Conservation (phyloP, 2,888 invertebrate genomes). For the Holacanthella duospinosa region DNA sequence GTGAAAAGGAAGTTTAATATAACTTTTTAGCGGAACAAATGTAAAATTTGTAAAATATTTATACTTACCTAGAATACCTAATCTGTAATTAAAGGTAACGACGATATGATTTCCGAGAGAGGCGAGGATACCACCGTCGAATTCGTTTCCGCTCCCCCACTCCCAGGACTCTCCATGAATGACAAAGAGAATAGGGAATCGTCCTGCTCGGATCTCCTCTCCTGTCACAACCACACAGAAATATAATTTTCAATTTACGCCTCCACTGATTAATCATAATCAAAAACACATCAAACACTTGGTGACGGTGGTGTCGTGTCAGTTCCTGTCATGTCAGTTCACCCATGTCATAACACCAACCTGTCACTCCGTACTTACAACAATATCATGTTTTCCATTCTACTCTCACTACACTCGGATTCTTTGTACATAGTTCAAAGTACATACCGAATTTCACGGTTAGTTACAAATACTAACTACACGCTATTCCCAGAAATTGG, state of each 20-base stretch:
- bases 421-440: too few species aligned
- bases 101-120: conserved; percentile 82
- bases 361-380: too few species aligned
- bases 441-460: too few species aligned
- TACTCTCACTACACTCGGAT: too few species aligned
- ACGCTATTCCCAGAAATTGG: too few species aligned
- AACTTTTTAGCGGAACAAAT: too few species aligned
- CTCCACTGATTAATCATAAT: not conserved
- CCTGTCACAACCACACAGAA: conserved; percentile 16
- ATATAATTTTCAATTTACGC: conserved; percentile 6
- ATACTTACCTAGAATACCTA: conserved; percentile 64
- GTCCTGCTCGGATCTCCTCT: conserved; percentile 33
- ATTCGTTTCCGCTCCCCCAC: conserved; percentile 94
- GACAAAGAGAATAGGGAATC: conserved; percentile 55
- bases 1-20: not conserved
- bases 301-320: not conserved
- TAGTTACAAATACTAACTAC: too few species aligned
- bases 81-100: conserved; percentile 70
- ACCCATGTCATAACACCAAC: not conserved
- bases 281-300: not conserved
- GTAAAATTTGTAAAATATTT: too few species aligned
- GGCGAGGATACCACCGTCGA: conserved; percentile 86
- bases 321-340: not conserved
- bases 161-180: conserved; percentile 93
- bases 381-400: too few species aligned